A percentile compares a stretch with the other conserved stretches of the same genome.
Evolutionary conservation across 2,888 invertebrate genomes (phyloP).

Genomic region (Troides helena): DNA sequence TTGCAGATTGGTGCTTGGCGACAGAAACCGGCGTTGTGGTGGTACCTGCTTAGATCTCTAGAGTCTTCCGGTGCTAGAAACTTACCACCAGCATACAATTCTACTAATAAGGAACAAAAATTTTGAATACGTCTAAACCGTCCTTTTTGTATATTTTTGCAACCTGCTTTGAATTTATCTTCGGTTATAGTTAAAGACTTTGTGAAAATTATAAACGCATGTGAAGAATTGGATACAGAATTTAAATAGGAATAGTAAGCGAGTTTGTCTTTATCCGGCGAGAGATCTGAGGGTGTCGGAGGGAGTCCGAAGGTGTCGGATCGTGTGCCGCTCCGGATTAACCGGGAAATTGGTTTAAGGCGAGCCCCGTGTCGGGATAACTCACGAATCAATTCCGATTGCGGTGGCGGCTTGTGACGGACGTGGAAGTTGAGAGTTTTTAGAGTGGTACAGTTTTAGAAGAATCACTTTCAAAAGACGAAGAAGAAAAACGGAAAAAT

Average conservation of each 20-base stretch:
- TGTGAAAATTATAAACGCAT: too few species aligned
- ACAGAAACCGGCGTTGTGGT: too few species aligned
- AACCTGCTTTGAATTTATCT: too few species aligned
- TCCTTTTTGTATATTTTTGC: too few species aligned
- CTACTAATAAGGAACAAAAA: too few species aligned
- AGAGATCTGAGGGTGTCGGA: constrained; percentile 31
- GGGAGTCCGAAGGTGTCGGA: constrained; percentile 52
- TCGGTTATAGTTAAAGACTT: too few species aligned
- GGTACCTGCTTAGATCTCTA: too few species aligned
- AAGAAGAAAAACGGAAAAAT: neutral
- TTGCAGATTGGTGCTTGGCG: too few species aligned
- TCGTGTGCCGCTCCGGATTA: constrained; percentile 61
- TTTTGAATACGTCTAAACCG: too few species aligned
- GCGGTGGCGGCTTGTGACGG: constrained; percentile 36
- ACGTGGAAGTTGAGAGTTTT: constrained; percentile 32
- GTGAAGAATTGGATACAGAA: too few species aligned
- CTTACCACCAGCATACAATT: too few species aligned
- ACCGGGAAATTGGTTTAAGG: constrained; percentile 69
- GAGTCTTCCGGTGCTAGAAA: too few species aligned
- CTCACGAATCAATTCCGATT: constrained; percentile 66
- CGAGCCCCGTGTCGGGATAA: constrained; percentile 48
- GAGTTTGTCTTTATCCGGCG: constrained; percentile 38
- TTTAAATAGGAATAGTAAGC: constrained; percentile 32
- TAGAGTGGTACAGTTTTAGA: constrained; percentile 10
- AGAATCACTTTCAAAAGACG: neutral